These are phyloP conservation scores for Drosophila recens DNA, from an alignment of 2,888 invertebrate genomes.

Conservation along the genomic window DNA sequence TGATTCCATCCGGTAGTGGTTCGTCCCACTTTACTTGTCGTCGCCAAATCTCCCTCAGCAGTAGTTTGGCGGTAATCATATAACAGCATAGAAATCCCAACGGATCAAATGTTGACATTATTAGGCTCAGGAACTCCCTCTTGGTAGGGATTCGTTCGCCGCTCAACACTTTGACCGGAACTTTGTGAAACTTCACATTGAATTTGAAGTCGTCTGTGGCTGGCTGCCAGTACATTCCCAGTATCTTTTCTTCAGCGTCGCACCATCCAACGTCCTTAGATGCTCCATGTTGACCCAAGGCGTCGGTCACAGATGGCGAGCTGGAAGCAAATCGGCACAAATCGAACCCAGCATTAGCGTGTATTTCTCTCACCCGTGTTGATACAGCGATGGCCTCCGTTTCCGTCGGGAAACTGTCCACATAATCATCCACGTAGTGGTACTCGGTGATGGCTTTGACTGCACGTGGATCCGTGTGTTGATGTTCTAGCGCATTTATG, in stretches of 20 bases:
- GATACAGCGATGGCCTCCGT: neutral
- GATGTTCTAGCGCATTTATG: neutral
- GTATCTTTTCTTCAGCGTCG: conserved; percentile 7
- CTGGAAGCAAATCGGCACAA: conserved; percentile 2
- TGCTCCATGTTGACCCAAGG: neutral
- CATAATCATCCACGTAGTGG: conserved; percentile 16
- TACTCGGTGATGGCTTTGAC: conserved; percentile 16
- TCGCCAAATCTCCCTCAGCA: neutral
- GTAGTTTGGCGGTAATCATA: conserved; percentile 4
- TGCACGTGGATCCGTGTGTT: conserved; percentile 10
- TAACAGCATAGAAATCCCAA: neutral
- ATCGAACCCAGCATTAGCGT: neutral
- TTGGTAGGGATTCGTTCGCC: conserved; percentile 4
- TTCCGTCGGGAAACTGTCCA: neutral
- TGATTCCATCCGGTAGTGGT: neutral
- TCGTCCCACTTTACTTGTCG: neutral
- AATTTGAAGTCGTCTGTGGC: conserved; percentile 6
- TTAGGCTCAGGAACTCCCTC: conserved; percentile 15
- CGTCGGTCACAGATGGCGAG: too few relatives aligned
- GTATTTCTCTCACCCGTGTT: neutral
- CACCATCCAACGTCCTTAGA: neutral
- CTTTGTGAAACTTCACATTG: conserved; percentile 13
- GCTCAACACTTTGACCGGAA: conserved; percentile 6
- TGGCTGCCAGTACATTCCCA: conserved; percentile 13
- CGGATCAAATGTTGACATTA: conserved; percentile 11